Evolutionary conservation across 2,888 invertebrate species (phyloP), one percentile per base, ranked within the genome.

Genomic region (Mesoligia furuncula): DNA sequence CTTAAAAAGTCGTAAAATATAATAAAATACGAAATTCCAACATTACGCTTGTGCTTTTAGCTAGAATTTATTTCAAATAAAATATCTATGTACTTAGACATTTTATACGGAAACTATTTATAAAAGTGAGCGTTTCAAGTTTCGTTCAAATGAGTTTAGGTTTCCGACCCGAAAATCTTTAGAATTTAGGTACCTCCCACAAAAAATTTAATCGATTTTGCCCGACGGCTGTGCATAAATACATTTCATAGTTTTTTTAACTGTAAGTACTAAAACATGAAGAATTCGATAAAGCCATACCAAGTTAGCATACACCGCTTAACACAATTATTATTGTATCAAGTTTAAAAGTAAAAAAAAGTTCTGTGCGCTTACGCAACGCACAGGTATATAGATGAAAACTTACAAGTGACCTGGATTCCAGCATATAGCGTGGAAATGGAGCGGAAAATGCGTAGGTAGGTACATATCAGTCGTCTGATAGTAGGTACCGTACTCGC

Each of bases 161-260:
- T 93, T 90, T 91, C 90, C 90, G 92, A 92, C 90, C 91, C 90
- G 89, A 88, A 90, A 91, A 89, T 90, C 89, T 88, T 85, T 80
- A 85, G 90, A 91, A 90, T 90, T 85, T 85, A 42, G 9, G 8
- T 4, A 39, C 4, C 4, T 11, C 76, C 74, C 77, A 84, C 89
- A 92, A 93, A 93, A 93, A 92, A 77, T 85, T 87, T 85, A 89
- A 90, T 90, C 87, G 89, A 87, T 93, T 93, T 93, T 92, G 89
- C 84, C 81, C 78, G 91, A 91, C 92, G 92, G 91, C 88, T 79
- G 77, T 82, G 75, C 69, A 84, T 83, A 85, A 72, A 75, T 59
- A 62, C 65, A 51, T 65, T 68, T 72, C 67, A 72, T 67, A 31
- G 57, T 17, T 74, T 84, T 83, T 71, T 59, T 71, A 17, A 67